These are phyloP conservation scores for Phrynosoma blainvillii DNA, from an alignment of 2,113 vertebrate genomes.

Conservation along the genomic window DNA sequence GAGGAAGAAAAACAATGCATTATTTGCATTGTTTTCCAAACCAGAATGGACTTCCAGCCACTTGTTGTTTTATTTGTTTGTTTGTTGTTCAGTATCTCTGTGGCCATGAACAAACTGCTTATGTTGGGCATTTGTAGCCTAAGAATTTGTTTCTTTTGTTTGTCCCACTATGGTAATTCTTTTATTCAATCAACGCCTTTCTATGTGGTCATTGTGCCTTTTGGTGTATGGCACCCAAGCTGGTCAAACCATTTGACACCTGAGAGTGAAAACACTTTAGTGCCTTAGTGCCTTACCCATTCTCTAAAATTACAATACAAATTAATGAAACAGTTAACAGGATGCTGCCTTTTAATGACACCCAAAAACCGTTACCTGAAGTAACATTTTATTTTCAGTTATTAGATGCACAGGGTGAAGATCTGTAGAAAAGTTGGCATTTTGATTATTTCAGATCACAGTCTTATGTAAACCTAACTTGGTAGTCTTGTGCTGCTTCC, in stretches of 20 bases:
- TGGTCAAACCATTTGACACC: not conserved
- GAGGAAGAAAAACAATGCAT: too few species aligned
- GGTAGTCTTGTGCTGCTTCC: not conserved
- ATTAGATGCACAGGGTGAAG: not conserved
- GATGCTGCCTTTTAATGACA: not conserved
- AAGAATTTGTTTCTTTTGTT: not conserved
- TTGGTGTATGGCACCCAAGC: not conserved
- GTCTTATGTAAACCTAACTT: not conserved
- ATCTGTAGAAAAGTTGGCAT: not conserved
- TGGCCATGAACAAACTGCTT: not conserved
- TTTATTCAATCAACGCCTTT: not conserved
- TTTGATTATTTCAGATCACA: not conserved
- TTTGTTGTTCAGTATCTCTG: not conserved
- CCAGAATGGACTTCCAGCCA: too few species aligned
- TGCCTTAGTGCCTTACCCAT: not conserved
- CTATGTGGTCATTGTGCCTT: not conserved
- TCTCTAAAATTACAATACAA: not conserved
- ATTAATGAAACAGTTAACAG: not conserved
- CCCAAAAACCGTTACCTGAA: not conserved
- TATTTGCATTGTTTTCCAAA: too few species aligned
- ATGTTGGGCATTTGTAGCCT: not conserved
- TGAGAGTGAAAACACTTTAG: not conserved
- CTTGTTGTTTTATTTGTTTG: too few species aligned
- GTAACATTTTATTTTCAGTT: not conserved
- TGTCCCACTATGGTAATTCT: not conserved